Percentiles rank a stretch among this genome's conserved stretches.
phyloP scores from a whole-genome alignment of 2,113 vertebrate species.

The Chelonoidis abingdonii region DNA sequence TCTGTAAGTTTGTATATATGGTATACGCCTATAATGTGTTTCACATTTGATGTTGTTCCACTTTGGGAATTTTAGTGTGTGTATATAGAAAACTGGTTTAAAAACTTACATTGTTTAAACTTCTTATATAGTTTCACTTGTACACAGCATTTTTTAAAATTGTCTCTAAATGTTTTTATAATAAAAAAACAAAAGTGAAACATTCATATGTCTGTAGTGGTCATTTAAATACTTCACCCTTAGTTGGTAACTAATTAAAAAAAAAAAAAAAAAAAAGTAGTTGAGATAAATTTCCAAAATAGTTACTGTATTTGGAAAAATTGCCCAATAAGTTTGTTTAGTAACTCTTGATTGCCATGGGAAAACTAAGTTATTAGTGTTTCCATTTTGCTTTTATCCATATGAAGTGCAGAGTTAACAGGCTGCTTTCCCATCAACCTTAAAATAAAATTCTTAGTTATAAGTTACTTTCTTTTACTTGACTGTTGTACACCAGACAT shows the following conservation, averaged over 20 bases:
- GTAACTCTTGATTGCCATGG: background rate
- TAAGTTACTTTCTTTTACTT: background rate
- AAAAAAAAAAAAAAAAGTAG: background rate
- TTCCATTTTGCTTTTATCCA: background rate
- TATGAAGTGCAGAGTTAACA: background rate
- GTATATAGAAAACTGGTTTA: conserved; percentile 75
- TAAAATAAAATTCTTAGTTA: background rate
- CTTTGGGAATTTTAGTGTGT: conserved; percentile 81
- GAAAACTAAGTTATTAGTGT: background rate
- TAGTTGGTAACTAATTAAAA: background rate
- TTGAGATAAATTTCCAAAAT: background rate
- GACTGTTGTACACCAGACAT: background rate
- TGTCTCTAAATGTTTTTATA: conserved; percentile 70
- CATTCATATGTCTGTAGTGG: background rate
- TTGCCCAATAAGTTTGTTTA: background rate
- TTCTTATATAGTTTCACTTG: conserved; percentile 57
- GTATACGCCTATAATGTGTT: conserved; percentile 74
- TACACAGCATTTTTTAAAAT: conserved; percentile 70
- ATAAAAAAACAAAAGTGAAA: conserved; percentile 72
- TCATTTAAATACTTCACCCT: background rate
- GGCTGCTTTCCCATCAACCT: background rate
- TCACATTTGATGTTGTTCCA: conserved; percentile 81
- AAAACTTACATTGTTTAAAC: conserved; percentile 47
- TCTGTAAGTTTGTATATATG: conserved; percentile 65
- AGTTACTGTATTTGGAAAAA: background rate